Evolutionary conservation across 2,797 vertebrate species (phyloP).

Genomic region (Aphelocoma californica): DNA sequence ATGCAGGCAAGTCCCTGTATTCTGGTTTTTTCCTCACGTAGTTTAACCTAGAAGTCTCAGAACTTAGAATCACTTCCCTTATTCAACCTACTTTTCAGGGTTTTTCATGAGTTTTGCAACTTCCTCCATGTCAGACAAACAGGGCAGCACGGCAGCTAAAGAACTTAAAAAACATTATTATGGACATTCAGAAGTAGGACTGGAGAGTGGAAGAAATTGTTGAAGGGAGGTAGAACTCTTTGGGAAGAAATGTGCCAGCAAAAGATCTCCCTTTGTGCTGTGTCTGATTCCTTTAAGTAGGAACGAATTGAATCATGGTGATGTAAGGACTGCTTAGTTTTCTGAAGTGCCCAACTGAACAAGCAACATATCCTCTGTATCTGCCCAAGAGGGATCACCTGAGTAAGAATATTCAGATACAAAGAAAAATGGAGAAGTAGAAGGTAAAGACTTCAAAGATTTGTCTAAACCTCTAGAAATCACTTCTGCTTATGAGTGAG

Average conservation of each 20-base stretch:
- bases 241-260: neutral
- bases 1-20: neutral
- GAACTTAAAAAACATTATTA: neutral
- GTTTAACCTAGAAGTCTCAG: neutral
- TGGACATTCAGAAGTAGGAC: neutral
- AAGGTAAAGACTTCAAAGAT: neutral
- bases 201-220: neutral
- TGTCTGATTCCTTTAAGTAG: neutral
- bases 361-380: neutral
- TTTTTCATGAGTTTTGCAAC: constrained; percentile 46
- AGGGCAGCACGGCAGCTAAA: neutral
- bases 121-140: constrained; percentile 22
- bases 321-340: neutral
- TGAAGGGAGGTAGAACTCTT: neutral
- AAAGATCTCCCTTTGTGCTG: neutral
- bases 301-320: fast-evolving
- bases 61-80: constrained; percentile 5
- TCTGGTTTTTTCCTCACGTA: neutral
- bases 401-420: neutral
- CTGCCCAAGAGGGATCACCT: neutral
- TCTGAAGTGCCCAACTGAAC: neutral
- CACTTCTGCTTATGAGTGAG: neutral
- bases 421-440: neutral
- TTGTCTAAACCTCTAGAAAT: neutral
- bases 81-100: constrained; percentile 14